phyloP scores from a whole-genome alignment of 2,888 invertebrate species.

The Morinoia aosen region DNA sequence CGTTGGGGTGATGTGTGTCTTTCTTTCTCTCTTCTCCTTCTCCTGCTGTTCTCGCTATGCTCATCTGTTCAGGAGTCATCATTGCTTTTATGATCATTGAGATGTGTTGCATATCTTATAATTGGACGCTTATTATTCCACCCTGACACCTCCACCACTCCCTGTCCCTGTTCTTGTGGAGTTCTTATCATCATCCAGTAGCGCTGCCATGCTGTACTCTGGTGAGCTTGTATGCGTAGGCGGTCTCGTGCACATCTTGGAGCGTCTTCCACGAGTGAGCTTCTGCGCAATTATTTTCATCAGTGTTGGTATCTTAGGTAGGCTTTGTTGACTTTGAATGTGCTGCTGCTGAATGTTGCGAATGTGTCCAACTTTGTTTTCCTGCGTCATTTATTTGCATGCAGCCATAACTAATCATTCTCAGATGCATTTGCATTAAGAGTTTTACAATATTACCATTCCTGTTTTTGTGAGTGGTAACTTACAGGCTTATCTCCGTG shows the following conservation, averaged over 20 bases:
- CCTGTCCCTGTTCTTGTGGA: conserved; percentile 11
- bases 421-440: conserved; percentile 28
- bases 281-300: conserved; percentile 18
- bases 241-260: conserved; percentile 33
- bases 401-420: not conserved
- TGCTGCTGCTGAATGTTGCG: conserved; percentile 35
- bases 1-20: conserved; percentile 37
- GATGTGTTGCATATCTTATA: conserved; percentile 31
- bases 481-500: conserved; percentile 40
- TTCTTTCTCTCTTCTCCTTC: not conserved
- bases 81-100: conserved; percentile 31
- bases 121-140: conserved; percentile 14
- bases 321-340: conserved; percentile 29
- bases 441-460: conserved; percentile 20
- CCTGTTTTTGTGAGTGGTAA: conserved; percentile 10
- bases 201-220: conserved; percentile 25
- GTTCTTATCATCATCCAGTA: conserved; percentile 12
- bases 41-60: not conserved
- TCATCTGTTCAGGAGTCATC: conserved; percentile 20
- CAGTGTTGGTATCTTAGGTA: conserved; percentile 25
- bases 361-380: conserved; percentile 19
- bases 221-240: conserved; percentile 44
- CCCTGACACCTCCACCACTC: conserved; percentile 12
- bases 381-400: conserved; percentile 39
- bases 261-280: conserved; percentile 29